Base-by-base conservation (phyloP, 2,797 vertebrate species). In the Buphagus erythrorhynchus region DNA sequence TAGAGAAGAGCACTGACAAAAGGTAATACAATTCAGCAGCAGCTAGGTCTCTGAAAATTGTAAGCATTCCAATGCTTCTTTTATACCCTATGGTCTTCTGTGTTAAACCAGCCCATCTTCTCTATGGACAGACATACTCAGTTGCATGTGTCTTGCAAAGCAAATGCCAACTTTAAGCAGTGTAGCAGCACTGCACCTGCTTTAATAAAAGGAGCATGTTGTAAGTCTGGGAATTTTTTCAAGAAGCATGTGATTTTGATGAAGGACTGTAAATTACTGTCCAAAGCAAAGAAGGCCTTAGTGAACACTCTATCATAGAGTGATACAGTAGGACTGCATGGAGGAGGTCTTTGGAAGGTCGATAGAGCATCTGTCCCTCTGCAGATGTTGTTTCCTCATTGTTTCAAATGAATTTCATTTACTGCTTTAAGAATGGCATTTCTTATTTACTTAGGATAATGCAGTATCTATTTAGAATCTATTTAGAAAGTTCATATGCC, bases 331-430 rank as follows among this genome's bases (percentile, higher is more conserved):
- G 35, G 33, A 75, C 51, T 61, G 40, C 45, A 26, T 58, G 67
- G 52, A 78, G 68, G 36, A 86, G 55, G 29, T 49, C 54, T 93
- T 66, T 55, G 74, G 54, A 73, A 86, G 96, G 93, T 88, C 8
- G 3, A 87, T 91, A 83, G 54, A 74, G 63, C 17, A 26, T 92
- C 83, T 97, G 67, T 95, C 85, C 61, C 72, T 52, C 45, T 59
- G 78, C 1, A 7, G 94, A 88, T 90, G 46, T 83, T 85, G 40
- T 86, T 91, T 84, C 84, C 85, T 90, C 65, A 19, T 96, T 87
- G 74, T 96, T 96, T 90, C 85, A 80, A 94, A 61, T 89, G 35
- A 97, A 86, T 71, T 90, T 93, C 81, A 92, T 86, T 97, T 95
- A 73, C 21, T 91, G 71, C 81, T 96, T 90, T 83, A 94, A 93